Percentiles rank a stretch among this genome's conserved stretches.
Conservation (phyloP, 2,797 vertebrate genomes). For the Siniperca obscura region DNA sequence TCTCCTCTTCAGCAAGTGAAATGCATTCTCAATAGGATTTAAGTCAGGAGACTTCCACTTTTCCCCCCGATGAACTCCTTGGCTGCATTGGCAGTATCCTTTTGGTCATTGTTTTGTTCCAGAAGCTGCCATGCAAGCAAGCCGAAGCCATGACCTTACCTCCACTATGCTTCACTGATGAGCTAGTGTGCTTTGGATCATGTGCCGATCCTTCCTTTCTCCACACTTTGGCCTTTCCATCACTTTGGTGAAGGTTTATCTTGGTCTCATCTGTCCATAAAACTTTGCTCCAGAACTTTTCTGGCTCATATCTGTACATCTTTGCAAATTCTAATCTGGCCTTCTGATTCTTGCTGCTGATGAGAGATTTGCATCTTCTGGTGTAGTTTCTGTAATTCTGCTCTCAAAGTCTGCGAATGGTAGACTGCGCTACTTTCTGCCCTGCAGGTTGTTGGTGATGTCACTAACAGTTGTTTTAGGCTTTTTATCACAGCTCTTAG, state of each 20-base stretch:
- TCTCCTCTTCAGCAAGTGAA: background rate
- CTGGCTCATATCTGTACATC: background rate
- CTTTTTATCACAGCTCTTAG: background rate
- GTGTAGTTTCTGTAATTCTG: background rate
- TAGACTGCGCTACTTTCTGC: background rate
- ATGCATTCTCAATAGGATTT: background rate
- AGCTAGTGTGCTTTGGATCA: background rate
- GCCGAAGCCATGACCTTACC: background rate
- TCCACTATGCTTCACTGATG: background rate
- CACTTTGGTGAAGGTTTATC: background rate
- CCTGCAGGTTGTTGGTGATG: background rate
- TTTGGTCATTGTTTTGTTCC: background rate
- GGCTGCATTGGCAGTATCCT: background rate
- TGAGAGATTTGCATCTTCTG: background rate
- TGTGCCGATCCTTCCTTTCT: background rate
- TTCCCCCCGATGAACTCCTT: background rate
- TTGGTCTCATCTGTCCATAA: background rate
- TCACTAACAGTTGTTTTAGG: background rate
- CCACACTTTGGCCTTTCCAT: slow-evolving; percentile 2
- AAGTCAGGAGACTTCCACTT: background rate
- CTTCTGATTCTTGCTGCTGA: background rate
- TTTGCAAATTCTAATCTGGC: background rate
- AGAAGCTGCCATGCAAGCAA: no score
- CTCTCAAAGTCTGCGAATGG: background rate
- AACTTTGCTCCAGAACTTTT: background rate